These are phyloP conservation scores for Leptopilina myrica DNA, from an alignment of 2,888 invertebrate species.

Conservation along the genomic window DNA sequence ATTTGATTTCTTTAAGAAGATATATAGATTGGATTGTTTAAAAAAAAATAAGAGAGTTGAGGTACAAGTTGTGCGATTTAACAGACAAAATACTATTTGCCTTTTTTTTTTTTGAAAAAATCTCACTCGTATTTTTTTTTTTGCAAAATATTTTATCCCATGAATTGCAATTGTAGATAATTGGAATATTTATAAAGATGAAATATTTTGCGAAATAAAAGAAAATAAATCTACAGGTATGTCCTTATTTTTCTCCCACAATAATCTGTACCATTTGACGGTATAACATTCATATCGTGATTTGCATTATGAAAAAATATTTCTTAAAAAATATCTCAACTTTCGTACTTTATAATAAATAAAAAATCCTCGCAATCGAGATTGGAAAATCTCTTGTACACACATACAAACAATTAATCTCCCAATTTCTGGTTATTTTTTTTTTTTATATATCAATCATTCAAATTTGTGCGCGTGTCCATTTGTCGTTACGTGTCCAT, in stretches of 20 bases:
- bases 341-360: slow-evolving; percentile 17
- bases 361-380: slow-evolving; percentile 1
- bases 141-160: background rate
- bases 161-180: background rate
- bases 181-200: too few species aligned
- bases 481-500: slow-evolving; percentile 22
- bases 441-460: slow-evolving; percentile 22
- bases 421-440: background rate
- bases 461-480: slow-evolving; percentile 44
- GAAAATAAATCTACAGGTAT: background rate
- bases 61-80: too few species aligned
- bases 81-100: too few species aligned
- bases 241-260: background rate
- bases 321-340: slow-evolving; percentile 25
- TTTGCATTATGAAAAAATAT: slow-evolving; percentile 31
- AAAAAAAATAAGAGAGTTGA: too few species aligned
- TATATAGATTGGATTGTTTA: too few species aligned
- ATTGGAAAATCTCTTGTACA: too few species aligned
- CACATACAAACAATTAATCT: too few species aligned
- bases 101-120: too few species aligned
- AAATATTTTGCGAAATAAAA: background rate
- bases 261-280: slow-evolving; percentile 20
- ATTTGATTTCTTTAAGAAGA: too few species aligned
- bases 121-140: too few species aligned
- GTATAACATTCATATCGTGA: slow-evolving; percentile 31